Evolutionary conservation across 1,140 invertebrate genomes (phyloP), one percentile per base, ranked within the genome.

Genomic region (Copidosoma floridanum): DNA sequence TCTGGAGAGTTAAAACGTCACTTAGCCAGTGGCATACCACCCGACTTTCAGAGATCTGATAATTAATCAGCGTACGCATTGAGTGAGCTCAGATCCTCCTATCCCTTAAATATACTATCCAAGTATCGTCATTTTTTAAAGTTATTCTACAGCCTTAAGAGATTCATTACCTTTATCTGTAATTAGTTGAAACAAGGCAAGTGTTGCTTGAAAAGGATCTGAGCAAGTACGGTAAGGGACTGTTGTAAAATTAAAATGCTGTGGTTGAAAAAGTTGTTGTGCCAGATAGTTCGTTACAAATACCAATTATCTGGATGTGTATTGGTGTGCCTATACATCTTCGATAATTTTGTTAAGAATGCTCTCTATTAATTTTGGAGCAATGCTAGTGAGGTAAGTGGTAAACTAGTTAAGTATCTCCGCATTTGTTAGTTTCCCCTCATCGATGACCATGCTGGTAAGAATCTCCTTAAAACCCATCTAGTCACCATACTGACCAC

Each of bases 201-300:
- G 59, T 2, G 70, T 62, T 0, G 77, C 73, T 8, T 72, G 53
- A 56, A 64, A 78, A 6, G 77, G 70, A 8, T 68, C 67, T 6
- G 63, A 64, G 27, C 60, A 59, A 10, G 68, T 65, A 2, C 77
- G 74, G 65, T 77, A 80, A 0, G 72, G 72, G 0, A 78, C 72
- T 3, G 72, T 72, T 7, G 48, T 64, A n/a, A n/a, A n/a, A n/a
- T n/a, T n/a, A n/a, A n/a, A n/a, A n/a, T n/a, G n/a, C n/a, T n/a
- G n/a, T 14, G 75, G 54, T 56, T 38, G 11, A 67, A 23, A 37
- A 61, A 37, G 8, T 37, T 16, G n/a, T 55, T 27, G 20, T 53
- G 47, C 70, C 73, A 80, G 4, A 78, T 21, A 24, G 78, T 73
- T 59, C 67, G 43, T 43, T 70, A 65, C n/a, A 64, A 55, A 43